Conservation (phyloP, 2,113 vertebrate species). For the Zeus faber region DNA sequence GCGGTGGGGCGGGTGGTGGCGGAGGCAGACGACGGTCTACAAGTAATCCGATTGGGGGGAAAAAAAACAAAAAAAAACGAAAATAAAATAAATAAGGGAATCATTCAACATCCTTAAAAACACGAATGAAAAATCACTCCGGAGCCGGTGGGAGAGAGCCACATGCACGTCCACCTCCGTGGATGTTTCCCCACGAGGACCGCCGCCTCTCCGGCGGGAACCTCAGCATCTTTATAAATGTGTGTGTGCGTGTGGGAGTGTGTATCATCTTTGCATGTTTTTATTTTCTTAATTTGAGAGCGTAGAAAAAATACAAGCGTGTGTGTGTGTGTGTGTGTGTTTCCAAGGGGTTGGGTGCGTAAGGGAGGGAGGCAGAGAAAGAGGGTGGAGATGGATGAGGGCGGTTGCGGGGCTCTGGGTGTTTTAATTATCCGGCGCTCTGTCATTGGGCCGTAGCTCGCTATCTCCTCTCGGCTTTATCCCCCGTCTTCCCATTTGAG, state of each 20-base stretch:
- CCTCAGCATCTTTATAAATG: background rate
- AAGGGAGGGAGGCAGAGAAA: conserved; percentile 36
- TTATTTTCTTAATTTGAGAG: too few relatives aligned
- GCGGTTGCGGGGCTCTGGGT: conserved; percentile 71
- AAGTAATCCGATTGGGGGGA: too few relatives aligned
- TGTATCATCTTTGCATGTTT: background rate
- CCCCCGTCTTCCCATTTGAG: conserved; percentile 78
- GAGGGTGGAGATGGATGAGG: conserved; percentile 74
- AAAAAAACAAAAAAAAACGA: too few relatives aligned
- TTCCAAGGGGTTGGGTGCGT: conserved; percentile 30
- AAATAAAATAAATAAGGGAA: conserved; percentile 71
- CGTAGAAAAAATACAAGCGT: conserved; percentile 4
- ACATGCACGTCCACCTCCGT: conserved; percentile 40
- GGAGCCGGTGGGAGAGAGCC: conserved; percentile 42
- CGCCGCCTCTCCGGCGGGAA: background rate
- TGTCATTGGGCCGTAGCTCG: conserved; percentile 69
- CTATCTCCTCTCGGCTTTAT: conserved; percentile 76
- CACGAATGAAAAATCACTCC: conserved; percentile 71
- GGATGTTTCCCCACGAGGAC: conserved; percentile 38
- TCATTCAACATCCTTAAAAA: conserved; percentile 74
- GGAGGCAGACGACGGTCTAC: conserved; percentile 75
- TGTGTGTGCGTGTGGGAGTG: too few relatives aligned
- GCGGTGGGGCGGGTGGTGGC: conserved; percentile 56
- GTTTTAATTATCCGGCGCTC: conserved; percentile 79
- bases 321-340: conserved; percentile 33